A percentile compares a stretch with the other conserved stretches of the same genome.
Evolutionary conservation across 1,140 invertebrate species (phyloP).

Genomic region (Sminthurinus signatus): DNA sequence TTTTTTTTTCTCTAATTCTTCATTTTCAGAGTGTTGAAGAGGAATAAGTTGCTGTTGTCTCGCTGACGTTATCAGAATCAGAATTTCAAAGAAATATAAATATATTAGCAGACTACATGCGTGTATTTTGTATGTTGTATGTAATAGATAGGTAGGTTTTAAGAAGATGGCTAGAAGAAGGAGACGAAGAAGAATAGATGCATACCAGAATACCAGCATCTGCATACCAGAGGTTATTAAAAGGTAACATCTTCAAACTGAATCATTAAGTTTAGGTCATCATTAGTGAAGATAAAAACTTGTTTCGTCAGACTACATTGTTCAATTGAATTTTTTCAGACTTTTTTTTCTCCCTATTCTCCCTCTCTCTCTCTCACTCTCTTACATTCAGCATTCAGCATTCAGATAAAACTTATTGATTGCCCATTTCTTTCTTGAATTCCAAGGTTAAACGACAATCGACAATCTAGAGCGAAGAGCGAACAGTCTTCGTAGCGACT

Average conservation of each 20-base stretch:
- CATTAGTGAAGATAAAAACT: constrained; percentile 36
- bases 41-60: no score
- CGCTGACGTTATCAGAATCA: no score
- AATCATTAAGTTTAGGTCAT: constrained; percentile 33
- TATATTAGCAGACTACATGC: no score
- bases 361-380: background rate
- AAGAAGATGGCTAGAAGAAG: no score
- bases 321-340: constrained; percentile 9
- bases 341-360: background rate
- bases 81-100: no score
- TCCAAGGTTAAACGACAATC: constrained; percentile 32
- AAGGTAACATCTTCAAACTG: constrained; percentile 30
- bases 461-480: constrained; percentile 20
- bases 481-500: background rate
- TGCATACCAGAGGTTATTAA: constrained; percentile 28
- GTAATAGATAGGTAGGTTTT: no score
- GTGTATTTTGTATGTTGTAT: no score
- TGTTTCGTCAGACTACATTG: constrained; percentile 23
- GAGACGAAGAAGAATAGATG: background rate
- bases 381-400: background rate
- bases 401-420: constrained; percentile 25
- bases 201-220: background rate
- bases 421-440: constrained; percentile 26
- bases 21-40: no score
- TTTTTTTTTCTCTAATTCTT: no score